phyloP scores from a whole-genome alignment of 2,797 vertebrate species.

The Dryobates pubescens region DNA sequence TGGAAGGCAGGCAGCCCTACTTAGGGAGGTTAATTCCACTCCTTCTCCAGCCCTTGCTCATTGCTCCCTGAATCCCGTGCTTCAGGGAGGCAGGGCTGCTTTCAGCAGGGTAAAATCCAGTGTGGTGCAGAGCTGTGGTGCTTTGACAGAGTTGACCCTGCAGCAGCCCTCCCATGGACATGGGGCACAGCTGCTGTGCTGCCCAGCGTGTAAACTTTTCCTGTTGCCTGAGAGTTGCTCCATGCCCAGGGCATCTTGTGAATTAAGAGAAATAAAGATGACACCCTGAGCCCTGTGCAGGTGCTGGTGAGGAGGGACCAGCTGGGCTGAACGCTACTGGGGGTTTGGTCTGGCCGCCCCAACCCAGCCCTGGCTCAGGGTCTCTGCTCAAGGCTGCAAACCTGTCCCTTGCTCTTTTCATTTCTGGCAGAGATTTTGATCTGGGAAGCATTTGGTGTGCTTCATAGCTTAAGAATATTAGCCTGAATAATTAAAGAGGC shows the following conservation, averaged over 20 bases:
- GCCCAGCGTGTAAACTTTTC: background rate
- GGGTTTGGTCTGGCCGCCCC: background rate
- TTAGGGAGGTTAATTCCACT: background rate
- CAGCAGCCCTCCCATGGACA: accelerated
- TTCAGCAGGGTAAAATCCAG: background rate
- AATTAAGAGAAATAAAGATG: background rate
- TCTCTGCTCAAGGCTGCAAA: background rate
- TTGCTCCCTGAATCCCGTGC: background rate
- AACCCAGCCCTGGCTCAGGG: accelerated
- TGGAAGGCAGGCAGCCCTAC: background rate
- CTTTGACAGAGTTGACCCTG: background rate
- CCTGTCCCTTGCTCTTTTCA: background rate
- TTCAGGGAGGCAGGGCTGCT: background rate
- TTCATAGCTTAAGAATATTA: conserved; percentile 45
- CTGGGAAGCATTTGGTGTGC: conserved; percentile 35
- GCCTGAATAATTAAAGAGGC: conserved; percentile 44
- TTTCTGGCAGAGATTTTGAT: conserved; percentile 42
- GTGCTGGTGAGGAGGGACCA: background rate
- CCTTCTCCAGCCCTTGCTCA: background rate
- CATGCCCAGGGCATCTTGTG: background rate
- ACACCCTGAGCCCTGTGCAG: background rate
- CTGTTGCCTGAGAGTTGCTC: background rate
- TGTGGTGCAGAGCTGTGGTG: background rate
- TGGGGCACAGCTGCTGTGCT: background rate
- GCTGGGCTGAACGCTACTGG: background rate